Evolutionary conservation across 2,888 invertebrate species (phyloP).

Genomic region (Elmis aenea): DNA sequence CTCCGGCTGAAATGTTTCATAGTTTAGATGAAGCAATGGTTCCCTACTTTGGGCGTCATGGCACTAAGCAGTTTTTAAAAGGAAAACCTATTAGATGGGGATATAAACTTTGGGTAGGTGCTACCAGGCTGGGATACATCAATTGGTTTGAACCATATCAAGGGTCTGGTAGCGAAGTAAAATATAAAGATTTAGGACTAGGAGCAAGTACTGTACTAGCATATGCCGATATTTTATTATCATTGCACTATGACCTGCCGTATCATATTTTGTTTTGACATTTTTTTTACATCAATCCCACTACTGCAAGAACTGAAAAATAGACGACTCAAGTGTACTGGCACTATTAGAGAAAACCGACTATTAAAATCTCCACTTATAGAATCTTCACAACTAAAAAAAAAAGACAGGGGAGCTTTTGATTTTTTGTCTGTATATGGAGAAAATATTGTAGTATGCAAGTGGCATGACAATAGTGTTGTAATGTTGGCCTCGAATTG

Average conservation of each 20-base stretch:
- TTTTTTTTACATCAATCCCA: conserved; percentile 10
- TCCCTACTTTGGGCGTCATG: conserved; percentile 3
- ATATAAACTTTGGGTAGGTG: conserved; percentile 28
- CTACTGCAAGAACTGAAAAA: conserved; percentile 4
- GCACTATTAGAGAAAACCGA: conserved; percentile 4
- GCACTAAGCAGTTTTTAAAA: conserved; percentile 5
- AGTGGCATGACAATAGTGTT: too few species aligned
- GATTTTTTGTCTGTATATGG: too few species aligned
- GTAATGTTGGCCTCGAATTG: too few species aligned
- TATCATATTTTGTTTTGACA: conserved; percentile 9
- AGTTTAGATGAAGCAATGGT: conserved; percentile 21
- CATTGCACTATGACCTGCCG: too few species aligned
- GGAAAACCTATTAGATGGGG: conserved; percentile 7
- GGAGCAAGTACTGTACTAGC: conserved; percentile 17
- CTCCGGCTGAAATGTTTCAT: conserved; percentile 22
- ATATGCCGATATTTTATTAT: conserved; percentile 14
- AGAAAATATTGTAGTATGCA: too few species aligned
- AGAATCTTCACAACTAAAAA: not conserved
- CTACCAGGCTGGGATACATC: conserved; percentile 25
- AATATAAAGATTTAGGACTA: conserved; percentile 14
- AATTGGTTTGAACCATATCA: conserved; percentile 27
- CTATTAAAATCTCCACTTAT: not conserved
- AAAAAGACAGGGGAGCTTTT: conserved; percentile 6
- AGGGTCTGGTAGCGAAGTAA: conserved; percentile 17
- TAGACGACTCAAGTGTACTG: conserved; percentile 1